Conservation (phyloP, 2,113 vertebrate species). For the Urocitellus parryii region DNA sequence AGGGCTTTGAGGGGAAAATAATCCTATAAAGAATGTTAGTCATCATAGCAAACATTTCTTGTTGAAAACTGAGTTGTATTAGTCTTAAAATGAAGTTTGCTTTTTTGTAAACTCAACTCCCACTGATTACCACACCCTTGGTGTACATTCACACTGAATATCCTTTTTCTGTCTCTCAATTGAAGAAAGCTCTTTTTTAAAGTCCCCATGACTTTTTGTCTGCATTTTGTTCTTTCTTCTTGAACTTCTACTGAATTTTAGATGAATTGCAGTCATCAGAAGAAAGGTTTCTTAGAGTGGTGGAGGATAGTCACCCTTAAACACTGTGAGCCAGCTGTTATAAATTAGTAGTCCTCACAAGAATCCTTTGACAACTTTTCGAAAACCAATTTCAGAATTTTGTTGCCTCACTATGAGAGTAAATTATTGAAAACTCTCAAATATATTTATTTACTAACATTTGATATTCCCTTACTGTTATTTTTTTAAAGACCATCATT, state of each 20-base stretch:
- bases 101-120: not conserved
- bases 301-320: not conserved
- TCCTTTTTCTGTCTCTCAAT: not conserved
- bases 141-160: not conserved
- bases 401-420: slow-evolving; percentile 24
- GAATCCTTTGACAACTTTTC: not conserved
- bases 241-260: slow-evolving; percentile 45
- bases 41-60: slow-evolving; percentile 51
- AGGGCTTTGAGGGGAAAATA: slow-evolving; percentile 51
- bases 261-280: not conserved
- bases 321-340: not conserved
- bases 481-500: not conserved
- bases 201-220: not conserved
- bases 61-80: not conserved
- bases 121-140: not conserved
- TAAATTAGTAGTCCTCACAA: not conserved
- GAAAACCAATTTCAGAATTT: slow-evolving; percentile 15
- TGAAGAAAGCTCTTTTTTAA: not conserved
- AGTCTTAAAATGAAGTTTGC: not conserved
- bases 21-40: slow-evolving; percentile 45
- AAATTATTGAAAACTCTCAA: slow-evolving; percentile 27
- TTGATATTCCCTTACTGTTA: not conserved
- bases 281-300: not conserved
- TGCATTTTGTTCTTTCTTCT: not conserved
- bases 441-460: slow-evolving; percentile 18